phyloP scores from a whole-genome alignment of 2,113 vertebrate genomes.

The Lota lota region DNA sequence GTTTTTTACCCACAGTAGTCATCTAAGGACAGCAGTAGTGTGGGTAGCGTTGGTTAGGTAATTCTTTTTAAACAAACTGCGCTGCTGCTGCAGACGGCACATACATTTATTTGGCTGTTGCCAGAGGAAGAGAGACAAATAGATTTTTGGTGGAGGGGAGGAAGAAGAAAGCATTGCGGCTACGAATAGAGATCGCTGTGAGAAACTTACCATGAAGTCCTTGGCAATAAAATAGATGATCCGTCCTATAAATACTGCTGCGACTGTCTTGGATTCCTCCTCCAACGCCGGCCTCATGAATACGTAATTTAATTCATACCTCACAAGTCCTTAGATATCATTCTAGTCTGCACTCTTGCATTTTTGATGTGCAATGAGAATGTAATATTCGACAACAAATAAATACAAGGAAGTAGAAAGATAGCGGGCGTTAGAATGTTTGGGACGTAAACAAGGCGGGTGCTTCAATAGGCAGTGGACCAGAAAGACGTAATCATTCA shows the following conservation, averaged over 20 bases:
- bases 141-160: constrained; percentile 34
- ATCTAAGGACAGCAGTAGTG: constrained; percentile 42
- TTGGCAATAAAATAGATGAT: constrained; percentile 44
- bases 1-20: constrained; percentile 37
- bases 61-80: constrained; percentile 55
- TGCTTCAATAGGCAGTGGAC: no score
- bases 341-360: no score
- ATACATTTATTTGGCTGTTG: constrained; percentile 29
- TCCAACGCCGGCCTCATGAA: neutral
- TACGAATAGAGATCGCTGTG: constrained; percentile 15
- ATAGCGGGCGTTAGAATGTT: no score
- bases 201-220: constrained; percentile 40
- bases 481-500: no score
- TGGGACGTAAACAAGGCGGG: no score
- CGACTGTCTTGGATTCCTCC: neutral
- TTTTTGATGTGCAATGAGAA: no score
- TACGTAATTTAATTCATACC: neutral
- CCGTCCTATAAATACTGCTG: constrained; percentile 16
- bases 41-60: constrained; percentile 17
- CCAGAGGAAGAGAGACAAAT: constrained; percentile 45
- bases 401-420: no score
- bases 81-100: constrained; percentile 16
- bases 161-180: constrained; percentile 30
- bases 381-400: no score
- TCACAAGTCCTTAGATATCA: no score